Evolutionary conservation across 1,140 invertebrate genomes (phyloP), one percentile per base, ranked within the genome.

Genomic region (Chionoecetes opilio): DNA sequence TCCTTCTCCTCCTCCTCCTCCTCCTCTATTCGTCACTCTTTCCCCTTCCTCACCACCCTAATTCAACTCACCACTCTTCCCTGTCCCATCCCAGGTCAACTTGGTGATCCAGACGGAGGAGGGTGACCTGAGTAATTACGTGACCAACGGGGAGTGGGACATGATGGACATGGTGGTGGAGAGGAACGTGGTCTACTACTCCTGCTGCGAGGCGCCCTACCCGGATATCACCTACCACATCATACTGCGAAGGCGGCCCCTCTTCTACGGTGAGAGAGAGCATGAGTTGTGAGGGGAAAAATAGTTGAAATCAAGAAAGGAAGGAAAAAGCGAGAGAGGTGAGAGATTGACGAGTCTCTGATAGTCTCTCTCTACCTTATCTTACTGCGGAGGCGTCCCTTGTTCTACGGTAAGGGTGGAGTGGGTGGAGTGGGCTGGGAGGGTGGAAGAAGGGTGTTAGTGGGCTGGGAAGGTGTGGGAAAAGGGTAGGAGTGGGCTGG

Each of bases 81-180:
- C 41, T 31, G 3, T 75, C 29, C 93, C 0, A 85, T 38, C 14
- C 0, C 93, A 97, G 96, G 96, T 97, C 75, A 97, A 97, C 94
- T 87, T 97, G 53, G 95, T 96, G 34, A 97, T 96, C 34, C 96
- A 97, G 92, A 97, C 96, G 17, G 96, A 96, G 87, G 96, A 97
- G 35, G 97, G 96, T 5, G 97, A 97, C 95, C 96, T 97, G 63
- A 95, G 91, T n/a, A 97, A 97, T 84, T 97, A 98, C 96, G 97
- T 98, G 8, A 96, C 96, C n/a, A 98, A 98, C 93, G 97, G 97
- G 0, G 98, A 98, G 96, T 98, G 98, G 97, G 97, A 98, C 93
- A 96, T 98, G 0, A 96, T 97, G 5, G 96, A 97, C 38, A 97
- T 97, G 86, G 94, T 97, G 21, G 96, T 97, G 21, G 97, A 97